Base-by-base conservation (phyloP, 2,797 vertebrate species). In the Brachyalestes nurse region DNA sequence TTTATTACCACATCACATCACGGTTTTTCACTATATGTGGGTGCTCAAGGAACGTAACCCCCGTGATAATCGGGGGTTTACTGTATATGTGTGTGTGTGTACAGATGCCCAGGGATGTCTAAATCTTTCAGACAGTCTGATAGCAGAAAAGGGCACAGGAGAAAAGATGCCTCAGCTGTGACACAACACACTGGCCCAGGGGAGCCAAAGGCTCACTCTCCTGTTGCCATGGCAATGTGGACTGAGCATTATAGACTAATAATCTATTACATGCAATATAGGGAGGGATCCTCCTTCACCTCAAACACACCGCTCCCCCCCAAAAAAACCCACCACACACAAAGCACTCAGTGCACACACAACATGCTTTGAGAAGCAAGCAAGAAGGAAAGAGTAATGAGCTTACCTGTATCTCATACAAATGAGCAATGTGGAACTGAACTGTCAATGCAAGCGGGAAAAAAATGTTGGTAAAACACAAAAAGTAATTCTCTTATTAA, bases 331-430 rank as follows among this genome's bases (percentile, higher is more conserved):
- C 28, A 28, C 2, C 21, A 58, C 9, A n/a, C 47, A 14, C 7
- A 55, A 40, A 53, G 23, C 19, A 53, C 42, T 10, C 6, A 6
- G 57, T 0, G 7, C 28, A 53, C 9, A 34, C 55, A 16, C 45
- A 69, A 17, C 28, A 51, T 49, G 9, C 42, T 12, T 21, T 21
- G 4, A 23, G 4, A 7, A 49, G 12, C 10, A 70, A 16, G 34
- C 4, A 45, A 77, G 53, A 34, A 79, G 9, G 1, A 61, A 76
- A 67, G 2, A 64, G n/a, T 28, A 19, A 9, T 72, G 25, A 86
- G 88, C 96, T 97, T 94, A 99, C 98, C 98, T 99, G 98, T 91
- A 98, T 99, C 96, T 99, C 98, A 96, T 99, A 98, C 90, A 99
- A 95, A 96, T 99, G 97, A 93, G 98, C 97, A 88, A 99, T 97